A percentile compares a stretch with the other conserved stretches of the same genome.
phyloP scores from a whole-genome alignment of 2,113 vertebrate genomes.

The Pelmatolapia mariae region DNA sequence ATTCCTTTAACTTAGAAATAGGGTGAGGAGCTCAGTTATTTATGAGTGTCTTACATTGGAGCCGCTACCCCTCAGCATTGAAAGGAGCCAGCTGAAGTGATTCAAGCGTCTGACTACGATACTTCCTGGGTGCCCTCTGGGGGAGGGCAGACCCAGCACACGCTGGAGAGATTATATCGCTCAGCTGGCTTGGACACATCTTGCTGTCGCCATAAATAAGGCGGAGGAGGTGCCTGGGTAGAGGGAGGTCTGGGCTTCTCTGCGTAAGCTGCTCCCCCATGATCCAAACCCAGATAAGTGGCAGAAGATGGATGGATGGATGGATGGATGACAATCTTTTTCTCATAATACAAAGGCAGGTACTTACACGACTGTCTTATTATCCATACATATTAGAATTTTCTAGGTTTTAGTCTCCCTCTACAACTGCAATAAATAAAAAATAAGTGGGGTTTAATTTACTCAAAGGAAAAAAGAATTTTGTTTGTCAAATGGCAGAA shows the following conservation, averaged over 20 bases:
- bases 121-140: background rate
- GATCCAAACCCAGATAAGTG: background rate
- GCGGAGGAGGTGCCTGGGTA: background rate
- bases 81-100: background rate
- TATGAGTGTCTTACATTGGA: background rate
- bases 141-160: background rate
- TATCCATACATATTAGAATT: background rate
- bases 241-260: background rate
- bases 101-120: background rate
- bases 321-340: background rate
- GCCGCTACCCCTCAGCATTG: background rate
- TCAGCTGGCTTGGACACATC: background rate
- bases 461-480: accelerated
- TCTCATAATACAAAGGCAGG: background rate
- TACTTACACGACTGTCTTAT: background rate
- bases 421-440: background rate
- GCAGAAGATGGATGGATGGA: background rate
- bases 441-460: background rate
- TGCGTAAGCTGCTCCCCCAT: background rate
- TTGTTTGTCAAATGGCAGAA: background rate
- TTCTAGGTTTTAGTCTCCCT: background rate
- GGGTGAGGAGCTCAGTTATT: background rate
- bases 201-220: accelerated
- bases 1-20: background rate
- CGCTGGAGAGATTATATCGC: background rate